phyloP scores from a whole-genome alignment of 2,797 vertebrate genomes.

The Dendrocincla fuliginosa region DNA sequence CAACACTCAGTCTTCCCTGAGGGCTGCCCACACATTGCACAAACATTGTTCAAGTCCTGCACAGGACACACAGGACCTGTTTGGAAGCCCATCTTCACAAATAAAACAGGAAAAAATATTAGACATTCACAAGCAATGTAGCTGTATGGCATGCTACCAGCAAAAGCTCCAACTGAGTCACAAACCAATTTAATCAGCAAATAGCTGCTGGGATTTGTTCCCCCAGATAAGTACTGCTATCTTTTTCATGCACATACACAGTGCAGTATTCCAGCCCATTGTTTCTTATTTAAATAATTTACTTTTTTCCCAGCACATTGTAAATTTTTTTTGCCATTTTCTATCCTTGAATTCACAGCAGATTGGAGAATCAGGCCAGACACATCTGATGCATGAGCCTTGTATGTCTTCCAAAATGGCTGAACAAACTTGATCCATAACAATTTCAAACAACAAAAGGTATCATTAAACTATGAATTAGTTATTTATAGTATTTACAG shows the following conservation, averaged over 20 bases:
- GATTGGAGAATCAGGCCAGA: neutral
- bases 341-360: neutral
- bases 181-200: neutral
- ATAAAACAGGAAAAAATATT: neutral
- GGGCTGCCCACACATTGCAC: neutral
- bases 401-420: neutral
- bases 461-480: neutral
- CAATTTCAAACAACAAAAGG: neutral
- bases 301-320: neutral
- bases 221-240: neutral
- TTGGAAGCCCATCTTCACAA: neutral
- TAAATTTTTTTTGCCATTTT: neutral
- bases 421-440: neutral
- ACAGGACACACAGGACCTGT: neutral
- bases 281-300: neutral
- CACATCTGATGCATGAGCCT: neutral
- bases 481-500: neutral
- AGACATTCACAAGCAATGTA: neutral
- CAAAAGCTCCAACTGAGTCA: neutral
- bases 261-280: neutral
- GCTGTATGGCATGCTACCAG: neutral
- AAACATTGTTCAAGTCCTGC: neutral
- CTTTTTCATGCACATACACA: neutral
- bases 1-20: neutral
- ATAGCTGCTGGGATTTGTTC: slow-evolving; percentile 11